phyloP scores from a whole-genome alignment of 2,888 invertebrate species.

The Ophion ventricosus region DNA sequence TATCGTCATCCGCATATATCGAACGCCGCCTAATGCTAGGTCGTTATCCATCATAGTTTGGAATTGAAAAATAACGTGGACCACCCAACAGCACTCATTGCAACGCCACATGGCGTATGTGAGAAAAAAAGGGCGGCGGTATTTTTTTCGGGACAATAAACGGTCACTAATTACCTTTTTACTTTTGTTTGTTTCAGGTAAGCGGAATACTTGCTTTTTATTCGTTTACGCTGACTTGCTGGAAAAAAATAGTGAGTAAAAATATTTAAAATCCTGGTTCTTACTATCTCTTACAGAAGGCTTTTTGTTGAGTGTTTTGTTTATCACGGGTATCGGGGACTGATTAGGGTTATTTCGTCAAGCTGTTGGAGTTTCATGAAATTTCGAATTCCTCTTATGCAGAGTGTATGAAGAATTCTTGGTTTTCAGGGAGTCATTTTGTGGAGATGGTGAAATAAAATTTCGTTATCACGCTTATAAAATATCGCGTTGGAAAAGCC shows the following conservation, averaged over 20 bases:
- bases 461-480: too few relatives aligned
- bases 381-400: too few relatives aligned
- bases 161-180: constrained; percentile 62
- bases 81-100: too few relatives aligned
- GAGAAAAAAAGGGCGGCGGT: too few relatives aligned
- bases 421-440: too few relatives aligned
- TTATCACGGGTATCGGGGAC: too few relatives aligned
- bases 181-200: constrained; percentile 74
- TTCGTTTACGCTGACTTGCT: not conserved
- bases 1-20: not conserved
- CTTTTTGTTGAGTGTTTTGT: not conserved
- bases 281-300: not conserved
- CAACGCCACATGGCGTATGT: too few relatives aligned
- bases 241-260: constrained; percentile 27
- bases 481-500: too few relatives aligned
- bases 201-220: constrained; percentile 64
- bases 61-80: not conserved
- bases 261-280: not conserved
- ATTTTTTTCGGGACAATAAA: not conserved
- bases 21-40: not conserved
- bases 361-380: too few relatives aligned
- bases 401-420: too few relatives aligned
- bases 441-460: too few relatives aligned
- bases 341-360: too few relatives aligned
- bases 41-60: not conserved